Evolutionary conservation across 2,888 invertebrate species (phyloP), one percentile per base, ranked within the genome.

Genomic region (Heteromurus nitidus): DNA sequence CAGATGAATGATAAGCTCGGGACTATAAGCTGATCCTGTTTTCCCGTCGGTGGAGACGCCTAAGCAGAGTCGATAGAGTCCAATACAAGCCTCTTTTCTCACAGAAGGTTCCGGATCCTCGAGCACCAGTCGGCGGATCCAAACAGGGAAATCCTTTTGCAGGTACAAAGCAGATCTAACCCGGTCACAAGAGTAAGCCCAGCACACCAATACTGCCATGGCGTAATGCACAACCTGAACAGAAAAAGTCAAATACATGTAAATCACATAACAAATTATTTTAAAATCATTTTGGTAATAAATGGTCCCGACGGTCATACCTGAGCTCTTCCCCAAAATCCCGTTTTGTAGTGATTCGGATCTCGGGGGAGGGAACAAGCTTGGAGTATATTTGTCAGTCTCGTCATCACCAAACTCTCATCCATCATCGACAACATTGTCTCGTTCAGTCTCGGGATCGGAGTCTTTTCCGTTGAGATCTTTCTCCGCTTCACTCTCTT

Each of bases 71-170:
- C 95, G 92, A 89, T 97, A 97, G n/a, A 97, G 91, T 0, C 97
- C 97, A 69, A 95, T 95, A 89, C 97, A 97, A 0, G 96, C 95
- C 89, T 98, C 97, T 72, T 96, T 92, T 18, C 97, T 92, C 0
- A 97, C 96, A 85, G 95, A 92, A 0, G 97, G 96, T 89, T 98
- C 97, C 0, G 96, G 96, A 88, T 97, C 97, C 88, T 97, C 97
- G 2, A 98, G 91, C 62, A 96, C 93, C 73, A 97, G 91, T 85
- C 96, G 91, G 42, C 95, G 94, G 67, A 97, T 91, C 93, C 97
- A 96, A n/a, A 89, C 89, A 44, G 90, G 89, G 87, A 95, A 92
- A 77, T 93, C 92, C 0, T 92, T 91, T 60, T 94, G 93, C 88
- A 93, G 92, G 88, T 96, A 96, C 16, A 97, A 89, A 31, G 92